A percentile compares a stretch with the other conserved stretches of the same genome.
phyloP scores from a whole-genome alignment of 2,888 invertebrate genomes.

The Chesias legatella region DNA sequence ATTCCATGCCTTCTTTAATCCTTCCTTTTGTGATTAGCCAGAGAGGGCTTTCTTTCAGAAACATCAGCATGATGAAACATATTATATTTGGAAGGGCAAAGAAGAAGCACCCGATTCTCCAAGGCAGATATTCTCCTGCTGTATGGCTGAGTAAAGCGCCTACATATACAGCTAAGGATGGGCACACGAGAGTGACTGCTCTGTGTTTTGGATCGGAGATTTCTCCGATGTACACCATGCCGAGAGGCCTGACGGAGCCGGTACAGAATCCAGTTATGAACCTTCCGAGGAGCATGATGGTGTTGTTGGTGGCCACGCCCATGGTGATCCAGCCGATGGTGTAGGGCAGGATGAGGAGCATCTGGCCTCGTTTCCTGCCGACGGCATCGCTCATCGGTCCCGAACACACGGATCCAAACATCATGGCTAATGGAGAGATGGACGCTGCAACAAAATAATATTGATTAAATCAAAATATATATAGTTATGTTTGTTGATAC shows the following conservation, averaged over 20 bases:
- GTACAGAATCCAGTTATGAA: constrained; percentile 43
- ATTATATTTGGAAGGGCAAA: constrained; percentile 39
- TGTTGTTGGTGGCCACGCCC: constrained; percentile 36
- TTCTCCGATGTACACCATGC: constrained; percentile 50
- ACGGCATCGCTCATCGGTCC: constrained; percentile 46
- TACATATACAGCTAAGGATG: constrained; percentile 35
- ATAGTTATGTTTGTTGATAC: too few relatives aligned
- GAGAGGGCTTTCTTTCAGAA: constrained; percentile 51
- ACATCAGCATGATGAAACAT: constrained; percentile 33
- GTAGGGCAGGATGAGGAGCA: constrained; percentile 39
- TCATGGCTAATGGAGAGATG: constrained; percentile 43
- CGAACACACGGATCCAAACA: constrained; percentile 43
- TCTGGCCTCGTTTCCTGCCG: constrained; percentile 45
- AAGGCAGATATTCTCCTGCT: constrained; percentile 39
- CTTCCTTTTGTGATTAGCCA: constrained; percentile 51
- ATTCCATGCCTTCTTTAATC: constrained; percentile 37
- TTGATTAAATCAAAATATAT: too few relatives aligned
- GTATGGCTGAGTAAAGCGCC: constrained; percentile 44
- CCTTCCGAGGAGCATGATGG: constrained; percentile 41
- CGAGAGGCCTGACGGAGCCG: constrained; percentile 41
- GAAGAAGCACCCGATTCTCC: constrained; percentile 41
- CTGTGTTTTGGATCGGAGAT: constrained; percentile 48
- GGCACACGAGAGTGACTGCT: constrained; percentile 37
- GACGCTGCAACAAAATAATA: constrained; percentile 47
- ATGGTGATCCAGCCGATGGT: constrained; percentile 45